Conservation (phyloP, 2,113 vertebrate species). For the Podarcis cretensis region DNA sequence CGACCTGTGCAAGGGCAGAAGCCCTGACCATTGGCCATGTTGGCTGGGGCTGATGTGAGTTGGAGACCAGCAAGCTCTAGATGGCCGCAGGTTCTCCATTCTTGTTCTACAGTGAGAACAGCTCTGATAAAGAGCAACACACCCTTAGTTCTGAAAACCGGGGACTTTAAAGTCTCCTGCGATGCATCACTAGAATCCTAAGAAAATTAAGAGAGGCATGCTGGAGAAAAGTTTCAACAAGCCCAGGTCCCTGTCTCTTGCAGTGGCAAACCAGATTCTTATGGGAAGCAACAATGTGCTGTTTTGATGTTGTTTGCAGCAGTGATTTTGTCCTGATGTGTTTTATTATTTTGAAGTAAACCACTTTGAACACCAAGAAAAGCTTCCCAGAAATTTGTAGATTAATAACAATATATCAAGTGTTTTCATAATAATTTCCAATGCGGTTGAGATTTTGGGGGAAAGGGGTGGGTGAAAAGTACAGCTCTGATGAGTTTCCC, state of each 20-base stretch:
- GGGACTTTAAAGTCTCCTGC: not conserved
- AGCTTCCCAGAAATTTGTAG: not conserved
- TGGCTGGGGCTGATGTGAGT: no score
- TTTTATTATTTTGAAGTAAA: not conserved
- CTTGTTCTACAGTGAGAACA: not conserved
- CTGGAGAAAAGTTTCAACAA: not conserved
- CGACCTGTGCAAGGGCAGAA: constrained; percentile 42
- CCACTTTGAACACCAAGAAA: not conserved
- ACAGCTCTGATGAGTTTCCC: not conserved
- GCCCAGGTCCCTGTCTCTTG: not conserved
- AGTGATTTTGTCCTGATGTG: not conserved
- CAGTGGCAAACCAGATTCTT: not conserved
- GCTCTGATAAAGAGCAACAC: not conserved
- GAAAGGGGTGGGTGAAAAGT: not conserved
- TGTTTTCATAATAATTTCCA: not conserved
- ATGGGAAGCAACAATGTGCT: not conserved
- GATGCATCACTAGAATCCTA: not conserved
- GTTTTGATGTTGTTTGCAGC: not conserved
- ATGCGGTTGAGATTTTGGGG: not conserved
- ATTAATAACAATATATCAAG: not conserved
- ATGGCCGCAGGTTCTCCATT: no score
- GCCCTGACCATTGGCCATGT: no score
- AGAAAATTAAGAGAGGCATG: not conserved
- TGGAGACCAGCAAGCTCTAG: no score
- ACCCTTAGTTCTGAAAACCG: not conserved